These are phyloP conservation scores for Drosophila rhopaloa DNA, from an alignment of 1,140 invertebrate species.

Conservation along the genomic window DNA sequence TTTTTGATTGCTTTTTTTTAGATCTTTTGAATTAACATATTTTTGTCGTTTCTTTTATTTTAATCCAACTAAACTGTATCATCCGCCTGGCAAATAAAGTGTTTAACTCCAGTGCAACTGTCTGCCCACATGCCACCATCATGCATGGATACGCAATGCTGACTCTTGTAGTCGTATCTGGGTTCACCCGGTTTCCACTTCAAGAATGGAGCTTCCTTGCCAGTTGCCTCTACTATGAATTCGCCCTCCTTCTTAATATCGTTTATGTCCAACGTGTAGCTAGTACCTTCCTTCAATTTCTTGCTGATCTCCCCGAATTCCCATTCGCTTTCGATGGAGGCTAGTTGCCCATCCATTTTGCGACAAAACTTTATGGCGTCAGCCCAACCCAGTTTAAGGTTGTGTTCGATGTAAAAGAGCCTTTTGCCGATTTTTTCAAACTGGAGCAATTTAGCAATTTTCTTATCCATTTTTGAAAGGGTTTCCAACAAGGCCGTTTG, in stretches of 20 bases:
- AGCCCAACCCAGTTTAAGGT: not conserved
- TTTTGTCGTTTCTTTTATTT: too few relatives aligned
- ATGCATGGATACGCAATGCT: slow-evolving; percentile 4
- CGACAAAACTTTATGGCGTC: not conserved
- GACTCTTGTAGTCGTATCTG: fast-evolving
- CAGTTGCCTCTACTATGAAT: slow-evolving; percentile 2
- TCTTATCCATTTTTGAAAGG: not conserved
- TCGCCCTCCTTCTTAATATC: not conserved
- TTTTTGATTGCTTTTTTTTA: too few relatives aligned
- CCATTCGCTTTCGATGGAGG: not conserved
- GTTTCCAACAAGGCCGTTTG: not conserved
- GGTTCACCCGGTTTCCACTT: slow-evolving; percentile 10
- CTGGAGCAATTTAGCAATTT: fast-evolving
- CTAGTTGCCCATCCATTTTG: not conserved
- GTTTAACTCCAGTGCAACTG: not conserved
- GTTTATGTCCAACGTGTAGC: slow-evolving; percentile 6
- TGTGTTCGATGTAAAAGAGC: not conserved
- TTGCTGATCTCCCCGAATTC: not conserved
- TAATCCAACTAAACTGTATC: not conserved
- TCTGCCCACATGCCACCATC: slow-evolving; percentile 12
- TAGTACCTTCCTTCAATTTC: not conserved
- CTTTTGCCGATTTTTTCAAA: not conserved
- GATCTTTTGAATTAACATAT: too few relatives aligned
- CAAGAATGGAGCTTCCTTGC: slow-evolving; percentile 8
- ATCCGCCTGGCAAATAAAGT: slow-evolving; percentile 3